Evolutionary conservation across 2,888 invertebrate genomes (phyloP).

Genomic region (Lepidochrysops patricia): DNA sequence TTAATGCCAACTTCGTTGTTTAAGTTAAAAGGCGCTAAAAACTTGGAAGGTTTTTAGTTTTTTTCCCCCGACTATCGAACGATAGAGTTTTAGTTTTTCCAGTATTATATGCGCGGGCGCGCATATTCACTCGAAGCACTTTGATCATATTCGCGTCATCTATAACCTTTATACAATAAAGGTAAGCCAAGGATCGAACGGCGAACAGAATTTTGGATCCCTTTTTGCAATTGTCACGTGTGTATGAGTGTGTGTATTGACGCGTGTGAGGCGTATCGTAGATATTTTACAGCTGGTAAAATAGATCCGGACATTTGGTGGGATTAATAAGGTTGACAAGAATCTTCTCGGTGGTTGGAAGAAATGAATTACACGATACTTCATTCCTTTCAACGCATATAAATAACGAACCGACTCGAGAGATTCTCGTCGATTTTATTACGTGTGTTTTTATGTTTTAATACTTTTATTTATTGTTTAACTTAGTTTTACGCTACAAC

Average conservation of each 20-base stretch:
- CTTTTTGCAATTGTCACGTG: slow-evolving; percentile 35
- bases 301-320: slow-evolving; percentile 2
- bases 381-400: background rate
- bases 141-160: slow-evolving; percentile 4
- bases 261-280: slow-evolving; percentile 39
- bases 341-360: background rate
- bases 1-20: background rate
- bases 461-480: slow-evolving; percentile 29
- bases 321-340: background rate
- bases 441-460: slow-evolving; percentile 14
- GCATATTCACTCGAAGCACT: slow-evolving; percentile 4
- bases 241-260: slow-evolving; percentile 24
- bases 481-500: slow-evolving; percentile 36
- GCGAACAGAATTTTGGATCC: slow-evolving; percentile 41
- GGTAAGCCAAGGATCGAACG: slow-evolving; percentile 29
- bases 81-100: slow-evolving; percentile 8
- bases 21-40: background rate
- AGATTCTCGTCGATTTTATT: background rate
- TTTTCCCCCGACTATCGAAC: background rate
- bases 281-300: slow-evolving; percentile 41
- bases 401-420: background rate
- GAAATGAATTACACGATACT: background rate
- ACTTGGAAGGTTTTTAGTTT: background rate
- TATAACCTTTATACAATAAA: slow-evolving; percentile 6
- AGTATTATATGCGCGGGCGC: background rate